phyloP scores from a whole-genome alignment of 2,888 invertebrate species.

The Liopterus haemorrhoidalis region DNA sequence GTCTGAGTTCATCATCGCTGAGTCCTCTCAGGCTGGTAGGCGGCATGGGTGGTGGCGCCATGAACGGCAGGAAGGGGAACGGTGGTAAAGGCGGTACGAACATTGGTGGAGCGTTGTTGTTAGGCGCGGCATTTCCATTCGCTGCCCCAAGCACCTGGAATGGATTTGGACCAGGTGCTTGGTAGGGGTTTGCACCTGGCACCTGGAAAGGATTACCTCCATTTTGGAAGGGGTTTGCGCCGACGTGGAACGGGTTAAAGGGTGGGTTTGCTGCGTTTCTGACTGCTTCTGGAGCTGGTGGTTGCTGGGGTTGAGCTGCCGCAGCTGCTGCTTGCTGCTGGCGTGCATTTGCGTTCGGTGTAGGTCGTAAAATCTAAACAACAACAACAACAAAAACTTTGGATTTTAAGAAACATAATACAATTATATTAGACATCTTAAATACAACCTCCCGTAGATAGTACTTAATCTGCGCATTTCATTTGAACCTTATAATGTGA shows the following conservation, averaged over 20 bases:
- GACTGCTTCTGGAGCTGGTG: conserved; percentile 35
- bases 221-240: conserved; percentile 1
- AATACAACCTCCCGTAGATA: no score
- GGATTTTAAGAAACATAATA: no score
- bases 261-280: conserved; percentile 18
- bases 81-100: conserved; percentile 49
- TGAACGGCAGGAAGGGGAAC: conserved; percentile 50
- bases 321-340: conserved; percentile 38
- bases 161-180: conserved; percentile 9
- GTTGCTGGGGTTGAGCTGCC: conserved; percentile 20
- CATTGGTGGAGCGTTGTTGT: conserved; percentile 32
- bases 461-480: no score
- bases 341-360: conserved; percentile 44
- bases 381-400: no score
- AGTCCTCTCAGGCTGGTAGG: conserved; percentile 69
- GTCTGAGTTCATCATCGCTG: conserved; percentile 73
- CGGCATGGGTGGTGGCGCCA: conserved; percentile 69
- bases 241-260: conserved; percentile 9
- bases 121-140: conserved; percentile 6
- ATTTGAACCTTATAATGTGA: no score
- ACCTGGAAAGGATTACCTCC: conserved; percentile 21
- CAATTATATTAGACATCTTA: no score
- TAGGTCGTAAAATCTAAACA: conserved; percentile 45
- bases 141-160: conserved; percentile 3
- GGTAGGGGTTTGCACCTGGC: conserved; percentile 9